Evolutionary conservation across 2,888 invertebrate species (phyloP).

Genomic region (Drosophila mimica): DNA sequence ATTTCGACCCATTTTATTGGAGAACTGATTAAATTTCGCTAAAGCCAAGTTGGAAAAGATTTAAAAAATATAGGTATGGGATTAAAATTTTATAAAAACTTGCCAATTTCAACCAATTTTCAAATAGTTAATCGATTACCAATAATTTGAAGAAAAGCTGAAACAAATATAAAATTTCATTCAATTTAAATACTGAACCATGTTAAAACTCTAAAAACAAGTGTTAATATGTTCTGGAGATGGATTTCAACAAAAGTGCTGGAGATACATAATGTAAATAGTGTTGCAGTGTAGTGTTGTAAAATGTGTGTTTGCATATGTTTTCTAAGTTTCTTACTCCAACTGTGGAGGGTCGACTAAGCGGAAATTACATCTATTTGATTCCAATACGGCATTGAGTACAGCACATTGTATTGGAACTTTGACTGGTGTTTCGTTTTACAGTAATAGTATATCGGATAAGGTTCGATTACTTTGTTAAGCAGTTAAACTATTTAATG

Average conservation of each 20-base stretch:
- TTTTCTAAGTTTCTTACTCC: slow-evolving; percentile 26
- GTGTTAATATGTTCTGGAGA: background rate
- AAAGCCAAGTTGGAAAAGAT: slow-evolving; percentile 12
- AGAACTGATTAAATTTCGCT: background rate
- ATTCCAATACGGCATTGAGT: slow-evolving; percentile 21
- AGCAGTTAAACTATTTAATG: slow-evolving; percentile 12
- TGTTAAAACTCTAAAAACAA: background rate
- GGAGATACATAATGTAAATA: slow-evolving; percentile 11
- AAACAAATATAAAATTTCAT: slow-evolving; percentile 9
- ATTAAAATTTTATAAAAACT: background rate
- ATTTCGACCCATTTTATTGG: background rate
- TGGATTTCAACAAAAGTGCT: slow-evolving; percentile 2
- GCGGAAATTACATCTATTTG: slow-evolving; percentile 22
- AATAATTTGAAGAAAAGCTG: slow-evolving; percentile 23
- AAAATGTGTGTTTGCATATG: slow-evolving; percentile 1
- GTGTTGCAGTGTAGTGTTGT: slow-evolving; percentile 10
- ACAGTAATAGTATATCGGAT: slow-evolving; percentile 18
- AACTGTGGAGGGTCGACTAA: slow-evolving; percentile 12
- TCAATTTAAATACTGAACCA: slow-evolving; percentile 6
- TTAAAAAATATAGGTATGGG: background rate
- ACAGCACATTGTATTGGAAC: slow-evolving; percentile 16
- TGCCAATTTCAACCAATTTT: slow-evolving; percentile 8
- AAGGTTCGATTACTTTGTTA: slow-evolving; percentile 28
- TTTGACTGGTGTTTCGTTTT: slow-evolving; percentile 34
- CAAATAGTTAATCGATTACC: slow-evolving; percentile 11